Evolutionary conservation across 2,888 invertebrate species (phyloP), one percentile per base, ranked within the genome.

Genomic region (Ormia ochracea): DNA sequence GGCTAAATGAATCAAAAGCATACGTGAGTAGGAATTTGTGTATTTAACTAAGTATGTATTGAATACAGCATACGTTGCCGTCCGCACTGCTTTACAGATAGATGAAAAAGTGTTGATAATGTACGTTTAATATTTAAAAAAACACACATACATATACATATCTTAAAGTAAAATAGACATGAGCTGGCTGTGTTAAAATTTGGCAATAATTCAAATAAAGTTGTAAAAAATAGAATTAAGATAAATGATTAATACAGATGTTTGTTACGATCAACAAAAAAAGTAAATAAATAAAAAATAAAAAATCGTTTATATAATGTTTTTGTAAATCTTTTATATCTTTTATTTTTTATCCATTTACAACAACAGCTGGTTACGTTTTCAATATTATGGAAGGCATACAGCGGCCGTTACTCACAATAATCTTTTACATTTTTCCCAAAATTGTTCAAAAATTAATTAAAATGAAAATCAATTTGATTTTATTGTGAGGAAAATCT

Each of bases 181-280:
- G 28, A 28, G 14, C 7, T 69, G 58, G 26, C 5, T 36, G 23
- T 14, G 17, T 12, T 45, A 14, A 23, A 69, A 69, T 17, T 59
- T 59, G 48, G 48, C 48, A 70, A 6, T n/a, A 26, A 43, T 68
- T 68, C 70, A 70, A 70, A 21, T 38, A 1, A 21, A 10, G 45
- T 69, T 41, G 21, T 31, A 9, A 50, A 50, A 21, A 7, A 38
- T 26, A 17, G 19, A 48, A 59, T 70, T 52, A 10, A 50, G 50
- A 59, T 59, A n/a, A 50, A n/a, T 3, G n/a, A 21, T 50, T 28
- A 41, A 17, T 23, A 45, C 19, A n/a, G n/a, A 56, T 56, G 21
- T 23, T 33, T 38, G 14, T 14, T 14, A 14, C n/a, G n/a, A 21
- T 36, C 2, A 56, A 23, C 38, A n/a, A n/a, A 9, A 23, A 21